Evolutionary conservation across 2,888 invertebrate genomes (phyloP), one percentile per base, ranked within the genome.

Genomic region (Oscheius sp.): DNA sequence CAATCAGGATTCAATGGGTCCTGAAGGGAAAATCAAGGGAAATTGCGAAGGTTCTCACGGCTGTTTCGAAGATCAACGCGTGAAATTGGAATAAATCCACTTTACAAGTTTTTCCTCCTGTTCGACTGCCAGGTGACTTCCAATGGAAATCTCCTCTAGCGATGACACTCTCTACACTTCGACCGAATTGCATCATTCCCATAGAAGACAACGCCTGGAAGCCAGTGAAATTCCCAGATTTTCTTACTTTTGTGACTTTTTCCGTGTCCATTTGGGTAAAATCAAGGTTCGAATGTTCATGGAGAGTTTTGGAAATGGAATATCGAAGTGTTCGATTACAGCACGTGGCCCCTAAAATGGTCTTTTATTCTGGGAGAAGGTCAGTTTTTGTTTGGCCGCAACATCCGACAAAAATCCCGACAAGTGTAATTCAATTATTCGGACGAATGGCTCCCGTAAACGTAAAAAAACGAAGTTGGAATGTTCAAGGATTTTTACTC

Each of bases 291-390:
- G 43, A 41, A 12, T 35, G n/a, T 16, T 9, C 18, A 12, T 61
- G 61, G 23, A 61, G 43, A 18, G 41, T 61, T 41, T 61, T 61
- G n/a, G 41, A 16, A 12, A 61, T 43, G 23, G 61, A n/a, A 43
- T 61, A 61, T 12, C 23, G n/a, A 1, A 61, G 41, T 3, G 61
- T 61, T 18, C 43, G n/a, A 43, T 61, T 61, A 23, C 61, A 61
- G 18, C 61, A 61, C 41, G 27, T 55, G 21, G 21, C 55, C 3
- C 55, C 49, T 49, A 49, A 49, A 49, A 49, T 2, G 5, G n/a
- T 49, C 16, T 55, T 7, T 55, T 7, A 53, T 18, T 53, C 18
- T 53, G n/a, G 21, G 18, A 7, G 21, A 53, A 53, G n/a, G n/a
- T n/a, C n/a, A n/a, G n/a, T n/a, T n/a, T n/a, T n/a, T 23, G 3